These are phyloP conservation scores for Danaus plexippus DNA, from an alignment of 1,140 invertebrate species.

Conservation along the genomic window DNA sequence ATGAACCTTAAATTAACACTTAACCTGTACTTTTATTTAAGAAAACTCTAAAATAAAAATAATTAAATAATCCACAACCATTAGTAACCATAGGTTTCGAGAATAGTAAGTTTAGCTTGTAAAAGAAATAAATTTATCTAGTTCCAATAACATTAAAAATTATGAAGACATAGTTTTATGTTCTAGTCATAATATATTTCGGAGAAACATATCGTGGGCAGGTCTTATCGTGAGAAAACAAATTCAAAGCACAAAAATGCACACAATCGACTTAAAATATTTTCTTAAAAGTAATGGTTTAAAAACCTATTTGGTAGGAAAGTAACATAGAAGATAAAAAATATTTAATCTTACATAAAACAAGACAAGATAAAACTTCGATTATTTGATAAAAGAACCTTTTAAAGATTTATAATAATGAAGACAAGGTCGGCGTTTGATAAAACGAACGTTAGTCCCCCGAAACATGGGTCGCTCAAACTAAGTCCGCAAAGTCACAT, in stretches of 20 bases:
- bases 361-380: constrained; percentile 39
- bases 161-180: constrained; percentile 49
- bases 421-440: constrained; percentile 52
- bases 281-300: constrained; percentile 8
- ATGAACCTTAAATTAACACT: no score
- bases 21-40: no score
- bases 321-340: constrained; percentile 2
- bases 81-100: no score
- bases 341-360: constrained; percentile 22
- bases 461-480: constrained; percentile 49
- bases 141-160: constrained; percentile 21
- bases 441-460: constrained; percentile 57
- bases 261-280: constrained; percentile 19
- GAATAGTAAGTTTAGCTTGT: no score
- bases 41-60: no score
- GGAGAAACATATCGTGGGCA: constrained; percentile 53
- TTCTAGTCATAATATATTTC: constrained; percentile 53
- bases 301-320: background rate
- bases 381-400: constrained; percentile 33
- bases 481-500: constrained; percentile 36
- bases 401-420: constrained; percentile 58
- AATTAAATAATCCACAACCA: no score
- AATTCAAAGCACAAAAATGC: constrained; percentile 33
- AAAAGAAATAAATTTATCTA: no score
- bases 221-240: constrained; percentile 57